Evolutionary conservation across 2,888 invertebrate genomes (phyloP), one percentile per base, ranked within the genome.

Genomic region (Smittia aterrima): DNA sequence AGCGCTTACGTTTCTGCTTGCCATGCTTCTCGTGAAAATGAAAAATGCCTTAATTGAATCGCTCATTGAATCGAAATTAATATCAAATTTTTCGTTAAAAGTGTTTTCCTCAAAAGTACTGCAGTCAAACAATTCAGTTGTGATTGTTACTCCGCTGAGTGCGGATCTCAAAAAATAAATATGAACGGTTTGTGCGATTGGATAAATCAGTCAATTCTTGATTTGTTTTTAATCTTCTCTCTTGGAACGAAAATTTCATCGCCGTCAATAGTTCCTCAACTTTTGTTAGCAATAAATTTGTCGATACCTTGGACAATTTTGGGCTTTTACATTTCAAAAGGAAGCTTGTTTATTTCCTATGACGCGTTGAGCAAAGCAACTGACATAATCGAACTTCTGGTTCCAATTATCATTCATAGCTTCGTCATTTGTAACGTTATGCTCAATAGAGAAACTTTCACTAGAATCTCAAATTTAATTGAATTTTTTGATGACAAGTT

Each of bases 341-440:
- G 68, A 25, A 41, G 22, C 25, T 24, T 68, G 1, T 68, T 68
- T n/a, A 24, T 68, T 1, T 68, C 68, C 9, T 24, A 13, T 0
- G 68, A 68, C 41, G 24, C 68, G 16, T 25, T 68, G 13, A 68
- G 68, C 27, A 68, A 68, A 68, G 38, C 40, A 24, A 68, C 68
- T 2, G 68, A 68, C 16, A 24, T 68, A 0, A 25, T 47, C 40
- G 68, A 68, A 41, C 25, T 68, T n/a, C 41, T 47, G 13, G n/a
- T 11, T 18, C 68, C 68, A 1, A 24, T 53, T 16, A 0, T 6
- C 16, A n/a, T 47, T 11, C 47, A 47, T 11, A 47, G 11, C 1
- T 11, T 68, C 4, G 40, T 20, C 22, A 25, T 9, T 7, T 25
- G 20, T 0, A 41, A n/a, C 22, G 13, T 24, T 22, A 20, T n/a